These are phyloP conservation scores for Rhizomys pruinosus DNA, from an alignment of 2,113 vertebrate genomes.

Conservation along the genomic window DNA sequence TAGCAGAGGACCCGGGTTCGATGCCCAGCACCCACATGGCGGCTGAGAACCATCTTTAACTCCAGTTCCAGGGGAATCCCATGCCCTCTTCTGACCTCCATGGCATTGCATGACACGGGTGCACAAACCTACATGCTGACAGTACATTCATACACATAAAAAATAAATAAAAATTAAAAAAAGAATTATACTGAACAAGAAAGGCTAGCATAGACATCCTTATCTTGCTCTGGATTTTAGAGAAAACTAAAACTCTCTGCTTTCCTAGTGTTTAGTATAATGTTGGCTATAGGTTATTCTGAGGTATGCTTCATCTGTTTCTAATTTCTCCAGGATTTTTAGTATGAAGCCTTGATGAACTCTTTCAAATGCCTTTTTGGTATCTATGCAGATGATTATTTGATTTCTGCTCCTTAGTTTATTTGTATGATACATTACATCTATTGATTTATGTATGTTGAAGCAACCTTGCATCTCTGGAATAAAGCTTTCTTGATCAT, in stretches of 20 bases:
- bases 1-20: no score
- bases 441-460: neutral
- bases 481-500: neutral
- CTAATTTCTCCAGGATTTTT: neutral
- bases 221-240: neutral
- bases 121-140: no score
- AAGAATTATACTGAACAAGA: neutral
- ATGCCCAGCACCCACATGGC: no score
- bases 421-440: neutral
- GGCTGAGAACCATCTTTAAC: no score
- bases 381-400: neutral
- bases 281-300: neutral
- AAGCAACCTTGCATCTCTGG: neutral
- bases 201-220: neutral
- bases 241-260: neutral
- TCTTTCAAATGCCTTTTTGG: neutral
- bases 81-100: no score
- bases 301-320: neutral
- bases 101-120: no score
- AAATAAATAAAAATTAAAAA: no score
- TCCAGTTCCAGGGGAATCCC: no score
- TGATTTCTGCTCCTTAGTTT: neutral
- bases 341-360: neutral
- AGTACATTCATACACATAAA: no score
- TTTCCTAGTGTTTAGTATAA: neutral